Evolutionary conservation across 1,140 invertebrate species (phyloP).

Genomic region (Caenorhabditis latens): DNA sequence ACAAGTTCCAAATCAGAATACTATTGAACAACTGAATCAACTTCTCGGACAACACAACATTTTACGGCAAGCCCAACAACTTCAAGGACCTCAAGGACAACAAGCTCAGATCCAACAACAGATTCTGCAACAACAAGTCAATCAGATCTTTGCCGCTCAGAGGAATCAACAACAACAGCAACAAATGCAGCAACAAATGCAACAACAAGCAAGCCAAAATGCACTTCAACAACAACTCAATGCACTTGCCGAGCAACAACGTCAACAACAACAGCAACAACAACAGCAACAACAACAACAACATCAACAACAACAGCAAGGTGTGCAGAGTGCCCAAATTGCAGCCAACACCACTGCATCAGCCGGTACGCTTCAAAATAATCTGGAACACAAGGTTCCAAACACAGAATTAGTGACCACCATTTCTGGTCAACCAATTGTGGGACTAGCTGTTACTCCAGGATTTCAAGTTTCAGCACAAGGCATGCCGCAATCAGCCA

Average conservation of each 20-base stretch:
- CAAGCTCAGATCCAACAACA: background rate
- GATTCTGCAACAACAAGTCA: background rate
- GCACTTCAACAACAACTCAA: constrained; percentile 33
- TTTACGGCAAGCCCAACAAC: constrained; percentile 31
- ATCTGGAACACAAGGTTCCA: background rate
- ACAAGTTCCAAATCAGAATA: constrained; percentile 19
- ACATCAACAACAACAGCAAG: background rate
- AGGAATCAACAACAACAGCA: constrained; percentile 11
- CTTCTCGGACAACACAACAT: background rate
- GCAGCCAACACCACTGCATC: background rate
- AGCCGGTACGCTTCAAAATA: background rate
- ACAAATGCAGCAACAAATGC: background rate
- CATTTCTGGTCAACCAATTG: background rate
- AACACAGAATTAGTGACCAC: background rate
- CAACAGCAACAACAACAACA: background rate
- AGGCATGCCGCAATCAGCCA: background rate
- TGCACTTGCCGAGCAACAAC: background rate
- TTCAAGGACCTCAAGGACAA: constrained; percentile 19
- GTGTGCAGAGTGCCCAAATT: constrained; percentile 4
- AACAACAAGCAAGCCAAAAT: background rate
- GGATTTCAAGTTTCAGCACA: background rate
- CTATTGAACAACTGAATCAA: constrained; percentile 2
- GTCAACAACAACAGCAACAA: constrained; percentile 24
- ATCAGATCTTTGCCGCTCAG: background rate
- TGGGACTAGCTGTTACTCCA: background rate